phyloP scores from a whole-genome alignment of 1,140 invertebrate genomes.

The Augochlora pura region DNA sequence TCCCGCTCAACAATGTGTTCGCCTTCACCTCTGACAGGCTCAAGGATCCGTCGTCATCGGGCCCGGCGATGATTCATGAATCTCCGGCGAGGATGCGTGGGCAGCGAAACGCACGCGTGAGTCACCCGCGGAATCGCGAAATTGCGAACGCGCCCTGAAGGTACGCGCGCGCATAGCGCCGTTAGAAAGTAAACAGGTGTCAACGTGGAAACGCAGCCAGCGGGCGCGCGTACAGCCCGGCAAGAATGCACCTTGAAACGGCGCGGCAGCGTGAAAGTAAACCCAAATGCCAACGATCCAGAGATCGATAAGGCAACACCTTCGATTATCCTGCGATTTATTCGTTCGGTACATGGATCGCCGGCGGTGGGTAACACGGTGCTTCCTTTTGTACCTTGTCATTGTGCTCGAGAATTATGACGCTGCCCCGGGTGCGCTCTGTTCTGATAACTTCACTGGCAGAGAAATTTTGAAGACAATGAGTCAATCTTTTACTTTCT shows the following conservation, averaged over 20 bases:
- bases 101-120: constrained; percentile 36
- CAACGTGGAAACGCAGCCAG: background rate
- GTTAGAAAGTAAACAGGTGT: constrained; percentile 51
- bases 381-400: no score
- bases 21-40: constrained; percentile 29
- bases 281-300: constrained; percentile 23
- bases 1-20: background rate
- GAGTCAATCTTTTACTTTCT: no score
- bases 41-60: constrained; percentile 45
- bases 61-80: constrained; percentile 49
- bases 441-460: no score
- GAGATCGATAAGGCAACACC: constrained; percentile 27
- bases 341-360: background rate
- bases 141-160: constrained; percentile 2
- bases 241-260: constrained; percentile 17
- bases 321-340: constrained; percentile 23
- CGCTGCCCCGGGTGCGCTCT: no score
- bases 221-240: no score
- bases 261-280: constrained; percentile 18
- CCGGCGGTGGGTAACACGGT: no score
- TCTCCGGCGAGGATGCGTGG: constrained; percentile 11
- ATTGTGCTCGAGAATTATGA: no score
- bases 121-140: constrained; percentile 46
- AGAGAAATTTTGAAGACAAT: no score
- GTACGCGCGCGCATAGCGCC: background rate